These are phyloP conservation scores for Dynastes grantii DNA, from an alignment of 2,888 invertebrate species.

Conservation along the genomic window DNA sequence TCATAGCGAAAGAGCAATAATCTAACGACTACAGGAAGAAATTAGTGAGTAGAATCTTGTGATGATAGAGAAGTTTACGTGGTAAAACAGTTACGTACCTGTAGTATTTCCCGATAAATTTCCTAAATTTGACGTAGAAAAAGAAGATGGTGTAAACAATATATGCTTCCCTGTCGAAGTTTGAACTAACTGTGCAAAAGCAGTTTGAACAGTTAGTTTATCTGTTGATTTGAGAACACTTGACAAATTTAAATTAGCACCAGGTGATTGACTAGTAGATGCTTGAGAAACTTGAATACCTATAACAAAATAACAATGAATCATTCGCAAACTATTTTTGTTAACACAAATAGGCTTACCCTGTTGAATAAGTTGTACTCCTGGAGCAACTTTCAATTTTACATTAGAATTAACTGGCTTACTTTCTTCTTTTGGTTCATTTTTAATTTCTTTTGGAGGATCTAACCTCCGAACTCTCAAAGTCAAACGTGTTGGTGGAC, in stretches of 20 bases:
- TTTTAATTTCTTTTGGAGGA: slow-evolving; percentile 48
- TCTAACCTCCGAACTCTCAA: slow-evolving; percentile 62
- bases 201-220: slow-evolving; percentile 64
- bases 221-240: slow-evolving; percentile 66
- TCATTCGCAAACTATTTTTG: neutral
- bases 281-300: slow-evolving; percentile 72
- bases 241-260: slow-evolving; percentile 63
- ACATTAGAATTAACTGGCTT: slow-evolving; percentile 40
- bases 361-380: slow-evolving; percentile 50
- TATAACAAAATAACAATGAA: slow-evolving; percentile 56
- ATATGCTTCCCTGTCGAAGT: slow-evolving; percentile 81
- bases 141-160: slow-evolving; percentile 74
- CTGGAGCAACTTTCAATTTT: slow-evolving; percentile 48
- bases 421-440: slow-evolving; percentile 48
- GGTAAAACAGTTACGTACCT: slow-evolving; percentile 46
- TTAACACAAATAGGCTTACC: slow-evolving; percentile 47
- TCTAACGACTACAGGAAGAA: too few relatives aligned
- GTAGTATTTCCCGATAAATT: slow-evolving; percentile 65
- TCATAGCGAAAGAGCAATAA: too few relatives aligned
- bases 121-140: slow-evolving; percentile 66
- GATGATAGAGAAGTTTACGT: neutral
- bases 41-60: too few relatives aligned
- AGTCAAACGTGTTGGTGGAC: slow-evolving; percentile 71
- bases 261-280: slow-evolving; percentile 59
- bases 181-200: slow-evolving; percentile 80